Evolutionary conservation across 1,140 invertebrate genomes (phyloP), one percentile per base, ranked within the genome.

Genomic region (Zaprionus capensis): DNA sequence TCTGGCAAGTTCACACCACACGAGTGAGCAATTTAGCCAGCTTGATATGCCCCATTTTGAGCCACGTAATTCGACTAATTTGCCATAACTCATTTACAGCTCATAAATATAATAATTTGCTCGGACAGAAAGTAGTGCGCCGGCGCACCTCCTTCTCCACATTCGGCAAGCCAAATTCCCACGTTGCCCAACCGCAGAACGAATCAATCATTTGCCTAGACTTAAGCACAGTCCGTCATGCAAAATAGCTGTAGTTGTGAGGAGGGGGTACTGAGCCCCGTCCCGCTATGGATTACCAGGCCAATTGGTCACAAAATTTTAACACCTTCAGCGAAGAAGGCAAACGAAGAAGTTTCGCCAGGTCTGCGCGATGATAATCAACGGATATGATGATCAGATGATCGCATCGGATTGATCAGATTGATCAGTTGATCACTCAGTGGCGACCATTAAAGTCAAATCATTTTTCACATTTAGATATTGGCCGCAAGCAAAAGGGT

Each of bases 391-490:
- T 20, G 71, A 78, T 59, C 67, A 44, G 28, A 28, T 44, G 78
- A 68, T 71, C 73, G 41, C 41, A 17, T 4, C 41, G 62, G 71
- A 31, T 31, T 66, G 63, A 66, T 66, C 63, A 53, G 63, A 41
- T 56, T 80, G 53, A 67, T 78, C 72, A 69, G 56, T 71, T 78
- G 81, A 84, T 91, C 86, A 80, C 69, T 90, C 91, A 80, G 91
- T 92, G 91, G 91, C 91, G 78, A 66, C 85, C 84, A 92, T 92
- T 92, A 92, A 92, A 92, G 91, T 92, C 87, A 92, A 92, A 92
- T 92, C 87, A 92, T 92, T 92, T 92, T 92, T 91, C 91, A 92
- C 91, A 92, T 92, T 86, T 92, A 88, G 76, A 82, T 77, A 83
- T 76, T 76, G 69, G 69, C 69, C 70, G 82, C 58, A 44, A 58